These are phyloP conservation scores for Atta texana DNA, from an alignment of 1,140 invertebrate species.

Conservation along the genomic window DNA sequence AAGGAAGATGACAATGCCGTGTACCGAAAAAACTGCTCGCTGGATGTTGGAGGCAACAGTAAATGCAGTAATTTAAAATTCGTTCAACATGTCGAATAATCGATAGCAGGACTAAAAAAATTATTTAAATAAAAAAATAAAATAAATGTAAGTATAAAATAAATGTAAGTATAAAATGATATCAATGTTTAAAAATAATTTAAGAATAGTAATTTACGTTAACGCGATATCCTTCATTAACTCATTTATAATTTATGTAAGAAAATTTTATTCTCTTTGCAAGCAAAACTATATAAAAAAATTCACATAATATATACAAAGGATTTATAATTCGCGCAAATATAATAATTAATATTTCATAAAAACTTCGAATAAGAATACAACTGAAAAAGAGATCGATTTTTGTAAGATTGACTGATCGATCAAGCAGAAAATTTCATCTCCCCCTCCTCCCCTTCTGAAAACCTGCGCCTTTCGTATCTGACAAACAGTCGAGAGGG, in stretches of 20 bases:
- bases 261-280: not conserved
- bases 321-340: not conserved
- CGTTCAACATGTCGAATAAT: not conserved
- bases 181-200: not conserved
- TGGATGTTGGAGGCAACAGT: not conserved
- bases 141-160: not conserved
- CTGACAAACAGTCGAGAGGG: not conserved
- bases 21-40: not conserved
- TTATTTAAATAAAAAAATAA: not conserved
- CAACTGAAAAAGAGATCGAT: not conserved
- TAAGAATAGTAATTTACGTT: not conserved
- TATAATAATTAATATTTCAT: not conserved
- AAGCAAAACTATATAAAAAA: not conserved
- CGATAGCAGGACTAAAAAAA: not conserved
- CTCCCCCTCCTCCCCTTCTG: not conserved
- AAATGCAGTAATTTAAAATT: constrained; percentile 6
- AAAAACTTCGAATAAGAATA: not conserved
- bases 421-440: not conserved
- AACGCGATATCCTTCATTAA: not conserved
- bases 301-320: not conserved
- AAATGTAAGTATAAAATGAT: not conserved
- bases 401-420: not conserved
- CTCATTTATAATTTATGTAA: not conserved
- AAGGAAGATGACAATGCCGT: not conserved
- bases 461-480: not conserved